These are phyloP conservation scores for Bradysia coprophila DNA, from an alignment of 1,140 invertebrate genomes.

Conservation along the genomic window DNA sequence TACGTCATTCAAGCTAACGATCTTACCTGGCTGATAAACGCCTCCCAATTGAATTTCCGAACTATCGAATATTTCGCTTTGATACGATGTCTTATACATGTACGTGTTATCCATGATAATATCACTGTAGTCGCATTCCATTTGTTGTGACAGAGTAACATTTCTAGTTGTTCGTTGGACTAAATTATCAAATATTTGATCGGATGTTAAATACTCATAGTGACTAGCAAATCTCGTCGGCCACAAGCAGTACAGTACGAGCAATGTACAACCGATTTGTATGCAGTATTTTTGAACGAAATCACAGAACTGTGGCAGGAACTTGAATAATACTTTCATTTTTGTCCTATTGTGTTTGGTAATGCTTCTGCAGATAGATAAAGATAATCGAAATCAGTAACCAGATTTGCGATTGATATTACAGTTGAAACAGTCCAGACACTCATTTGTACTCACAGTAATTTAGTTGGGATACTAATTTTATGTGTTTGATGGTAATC, in stretches of 20 bases:
- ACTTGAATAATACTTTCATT: too few relatives aligned
- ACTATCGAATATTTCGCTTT: conserved; percentile 9
- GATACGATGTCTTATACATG: conserved; percentile 12
- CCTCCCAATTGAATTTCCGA: conserved; percentile 15
- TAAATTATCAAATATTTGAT: conserved; percentile 11
- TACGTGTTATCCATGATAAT: conserved; percentile 13
- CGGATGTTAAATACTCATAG: conserved; percentile 14
- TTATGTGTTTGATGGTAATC: too few relatives aligned
- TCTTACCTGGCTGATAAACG: too few relatives aligned
- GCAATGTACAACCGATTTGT: neutral
- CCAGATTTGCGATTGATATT: too few relatives aligned
- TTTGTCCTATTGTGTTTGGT: too few relatives aligned
- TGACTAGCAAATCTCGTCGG: conserved; percentile 19
- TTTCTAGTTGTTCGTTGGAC: conserved; percentile 12
- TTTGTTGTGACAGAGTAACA: conserved; percentile 10
- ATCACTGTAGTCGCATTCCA: conserved; percentile 16
- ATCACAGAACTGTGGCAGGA: too few relatives aligned
- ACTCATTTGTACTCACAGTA: too few relatives aligned
- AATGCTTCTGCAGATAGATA: too few relatives aligned
- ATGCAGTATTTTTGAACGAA: neutral
- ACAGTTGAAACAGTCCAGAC: too few relatives aligned
- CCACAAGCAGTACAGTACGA: conserved; percentile 3
- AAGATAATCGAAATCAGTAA: too few relatives aligned
- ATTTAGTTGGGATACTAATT: too few relatives aligned
- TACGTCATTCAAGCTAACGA: too few relatives aligned